phyloP scores from a whole-genome alignment of 2,888 invertebrate species.

The Bombyx huttoni region DNA sequence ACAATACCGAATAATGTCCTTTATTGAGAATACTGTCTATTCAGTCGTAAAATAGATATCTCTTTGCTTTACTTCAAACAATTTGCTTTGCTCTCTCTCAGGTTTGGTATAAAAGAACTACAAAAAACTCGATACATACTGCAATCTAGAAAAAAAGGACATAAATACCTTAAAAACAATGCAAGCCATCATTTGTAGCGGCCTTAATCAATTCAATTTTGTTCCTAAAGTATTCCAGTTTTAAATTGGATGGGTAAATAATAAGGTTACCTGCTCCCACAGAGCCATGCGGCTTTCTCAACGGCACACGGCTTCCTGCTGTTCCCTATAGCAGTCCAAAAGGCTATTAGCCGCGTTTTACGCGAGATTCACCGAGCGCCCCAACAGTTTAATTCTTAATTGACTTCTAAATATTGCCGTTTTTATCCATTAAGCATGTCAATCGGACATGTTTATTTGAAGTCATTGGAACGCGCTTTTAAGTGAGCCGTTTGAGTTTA shows the following conservation, averaged over 20 bases:
- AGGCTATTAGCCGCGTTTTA: constrained; percentile 58
- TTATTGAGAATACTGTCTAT: constrained; percentile 37
- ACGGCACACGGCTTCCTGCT: constrained; percentile 56
- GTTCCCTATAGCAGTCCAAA: constrained; percentile 49
- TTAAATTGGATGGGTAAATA: too few relatives aligned
- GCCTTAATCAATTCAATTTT: too few relatives aligned
- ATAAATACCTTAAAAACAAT: too few relatives aligned
- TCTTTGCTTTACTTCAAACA: constrained; percentile 13
- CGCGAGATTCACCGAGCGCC: constrained; percentile 45
- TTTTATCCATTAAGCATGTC: constrained; percentile 55
- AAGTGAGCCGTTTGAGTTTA: constrained; percentile 31
- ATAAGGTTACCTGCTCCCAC: neutral
- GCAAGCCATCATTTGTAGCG: too few relatives aligned
- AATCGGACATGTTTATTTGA: constrained; percentile 56
- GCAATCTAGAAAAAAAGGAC: too few relatives aligned
- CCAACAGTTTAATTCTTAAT: constrained; percentile 56
- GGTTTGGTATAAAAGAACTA: neutral
- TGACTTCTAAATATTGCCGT: constrained; percentile 62
- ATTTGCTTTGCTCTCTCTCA: neutral
- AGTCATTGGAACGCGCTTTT: constrained; percentile 28
- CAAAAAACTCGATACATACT: neutral
- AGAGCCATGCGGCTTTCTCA: constrained; percentile 21
- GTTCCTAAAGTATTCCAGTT: too few relatives aligned
- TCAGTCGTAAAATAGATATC: constrained; percentile 24
- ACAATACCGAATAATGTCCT: constrained; percentile 62